Evolutionary conservation across 2,113 vertebrate species (phyloP).

Genomic region (Eublepharis macularius): DNA sequence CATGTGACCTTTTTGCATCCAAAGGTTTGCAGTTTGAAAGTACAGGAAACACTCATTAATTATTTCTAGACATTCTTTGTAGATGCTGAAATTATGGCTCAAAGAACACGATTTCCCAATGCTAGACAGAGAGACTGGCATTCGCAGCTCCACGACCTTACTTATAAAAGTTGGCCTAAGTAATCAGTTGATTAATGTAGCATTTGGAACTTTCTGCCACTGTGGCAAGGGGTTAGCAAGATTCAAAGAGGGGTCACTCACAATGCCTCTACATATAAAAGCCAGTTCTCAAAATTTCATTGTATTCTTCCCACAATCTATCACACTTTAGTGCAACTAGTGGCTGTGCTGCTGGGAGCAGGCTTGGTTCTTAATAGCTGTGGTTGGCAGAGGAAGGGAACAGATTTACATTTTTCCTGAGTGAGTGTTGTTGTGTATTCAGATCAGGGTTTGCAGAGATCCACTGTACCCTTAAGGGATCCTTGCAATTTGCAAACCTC

Average conservation of each 20-base stretch:
- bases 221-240: background rate
- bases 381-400: no score
- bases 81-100: background rate
- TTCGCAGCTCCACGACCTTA: background rate
- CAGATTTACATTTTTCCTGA: no score
- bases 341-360: background rate
- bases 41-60: background rate
- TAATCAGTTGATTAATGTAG: background rate
- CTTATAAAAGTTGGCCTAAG: background rate
- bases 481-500: no score
- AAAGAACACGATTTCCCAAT: background rate
- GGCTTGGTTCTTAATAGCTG: no score
- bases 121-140: background rate
- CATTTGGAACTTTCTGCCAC: slow-evolving; percentile 6
- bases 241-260: background rate
- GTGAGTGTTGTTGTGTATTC: no score
- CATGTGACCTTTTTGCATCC: background rate
- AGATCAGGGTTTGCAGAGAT: no score
- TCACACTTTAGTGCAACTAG: background rate
- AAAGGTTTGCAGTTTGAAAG: background rate
- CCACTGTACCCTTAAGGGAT: no score
- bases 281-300: background rate
- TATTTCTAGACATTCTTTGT: background rate
- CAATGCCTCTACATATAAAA: background rate
- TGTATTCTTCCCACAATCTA: background rate